phyloP scores from a whole-genome alignment of 1,140 invertebrate genomes.

The Drosophila navojoa region DNA sequence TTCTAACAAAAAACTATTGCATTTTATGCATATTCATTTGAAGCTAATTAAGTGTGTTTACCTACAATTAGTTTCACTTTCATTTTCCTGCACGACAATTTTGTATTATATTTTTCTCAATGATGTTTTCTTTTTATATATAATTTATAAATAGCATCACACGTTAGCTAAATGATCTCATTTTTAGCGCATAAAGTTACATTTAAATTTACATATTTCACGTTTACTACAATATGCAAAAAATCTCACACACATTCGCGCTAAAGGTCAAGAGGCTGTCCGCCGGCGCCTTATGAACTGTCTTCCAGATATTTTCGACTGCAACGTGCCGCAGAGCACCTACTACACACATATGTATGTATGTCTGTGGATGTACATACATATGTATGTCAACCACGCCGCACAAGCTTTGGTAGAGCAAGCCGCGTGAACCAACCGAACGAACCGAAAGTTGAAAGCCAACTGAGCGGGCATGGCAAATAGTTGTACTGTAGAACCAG shows the following conservation, averaged over 20 bases:
- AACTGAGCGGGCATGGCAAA: constrained; percentile 50
- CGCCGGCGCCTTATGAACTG: constrained; percentile 41
- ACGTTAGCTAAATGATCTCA: constrained; percentile 67
- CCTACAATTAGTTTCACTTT: constrained; percentile 28
- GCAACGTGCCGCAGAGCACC: constrained; percentile 23
- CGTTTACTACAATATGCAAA: constrained; percentile 63
- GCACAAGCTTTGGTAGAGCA: constrained; percentile 33
- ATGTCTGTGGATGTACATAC: too few relatives aligned
- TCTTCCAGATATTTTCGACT: constrained; percentile 43
- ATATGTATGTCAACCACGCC: constrained; percentile 45
- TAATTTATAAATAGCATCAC: constrained; percentile 59
- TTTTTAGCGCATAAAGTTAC: constrained; percentile 48
- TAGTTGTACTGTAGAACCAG: constrained; percentile 16
- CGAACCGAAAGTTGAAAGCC: constrained; percentile 54
- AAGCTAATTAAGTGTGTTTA: neutral
- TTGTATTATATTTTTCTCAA: constrained; percentile 4
- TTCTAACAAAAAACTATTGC: neutral
- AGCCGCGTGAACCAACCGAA: constrained; percentile 42
- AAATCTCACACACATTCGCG: constrained; percentile 41
- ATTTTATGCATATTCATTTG: constrained; percentile 16
- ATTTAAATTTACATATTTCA: constrained; percentile 43
- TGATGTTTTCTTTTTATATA: constrained; percentile 31
- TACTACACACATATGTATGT: neutral
- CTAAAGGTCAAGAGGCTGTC: constrained; percentile 64
- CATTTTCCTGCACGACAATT: constrained; percentile 10